Conservation (phyloP, 2,113 vertebrate species). For the Piprites chloris region DNA sequence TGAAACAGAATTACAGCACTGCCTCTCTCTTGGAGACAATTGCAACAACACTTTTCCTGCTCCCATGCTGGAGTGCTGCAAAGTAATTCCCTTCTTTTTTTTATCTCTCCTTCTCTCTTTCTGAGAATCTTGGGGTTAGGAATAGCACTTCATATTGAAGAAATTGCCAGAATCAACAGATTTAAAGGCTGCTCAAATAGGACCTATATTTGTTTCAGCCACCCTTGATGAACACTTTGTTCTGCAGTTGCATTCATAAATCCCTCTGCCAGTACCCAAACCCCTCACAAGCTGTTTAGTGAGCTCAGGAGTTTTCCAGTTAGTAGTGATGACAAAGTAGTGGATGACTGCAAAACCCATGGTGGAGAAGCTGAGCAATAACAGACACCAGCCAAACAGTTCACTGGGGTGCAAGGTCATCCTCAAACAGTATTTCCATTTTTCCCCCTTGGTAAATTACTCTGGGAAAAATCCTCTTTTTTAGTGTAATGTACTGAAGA, state of each 20-base stretch:
- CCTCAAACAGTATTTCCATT: neutral
- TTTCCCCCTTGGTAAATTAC: neutral
- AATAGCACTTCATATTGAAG: neutral
- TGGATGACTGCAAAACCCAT: neutral
- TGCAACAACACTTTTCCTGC: neutral
- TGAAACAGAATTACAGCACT: constrained; percentile 43
- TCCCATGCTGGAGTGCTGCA: neutral
- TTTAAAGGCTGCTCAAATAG: neutral
- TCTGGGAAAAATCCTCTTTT: constrained; percentile 29
- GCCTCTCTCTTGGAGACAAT: constrained; percentile 36
- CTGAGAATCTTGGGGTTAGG: neutral
- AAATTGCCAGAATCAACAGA: neutral
- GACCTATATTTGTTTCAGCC: neutral
- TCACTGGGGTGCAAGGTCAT: constrained; percentile 49
- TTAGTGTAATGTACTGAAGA: constrained; percentile 17
- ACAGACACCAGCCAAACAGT: neutral
- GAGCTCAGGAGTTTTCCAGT: constrained; percentile 33
- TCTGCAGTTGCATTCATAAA: neutral
- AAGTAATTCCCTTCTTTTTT: neutral
- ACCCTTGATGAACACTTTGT: neutral
- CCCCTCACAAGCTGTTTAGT: neutral
- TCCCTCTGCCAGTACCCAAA: neutral
- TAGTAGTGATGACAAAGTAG: constrained; percentile 7
- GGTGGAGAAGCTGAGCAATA: constrained; percentile 47
- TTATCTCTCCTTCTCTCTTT: neutral